A percentile compares a stretch with the other conserved stretches of the same genome.
Evolutionary conservation across 2,797 vertebrate species (phyloP).

Genomic region (Sardinella longiceps): DNA sequence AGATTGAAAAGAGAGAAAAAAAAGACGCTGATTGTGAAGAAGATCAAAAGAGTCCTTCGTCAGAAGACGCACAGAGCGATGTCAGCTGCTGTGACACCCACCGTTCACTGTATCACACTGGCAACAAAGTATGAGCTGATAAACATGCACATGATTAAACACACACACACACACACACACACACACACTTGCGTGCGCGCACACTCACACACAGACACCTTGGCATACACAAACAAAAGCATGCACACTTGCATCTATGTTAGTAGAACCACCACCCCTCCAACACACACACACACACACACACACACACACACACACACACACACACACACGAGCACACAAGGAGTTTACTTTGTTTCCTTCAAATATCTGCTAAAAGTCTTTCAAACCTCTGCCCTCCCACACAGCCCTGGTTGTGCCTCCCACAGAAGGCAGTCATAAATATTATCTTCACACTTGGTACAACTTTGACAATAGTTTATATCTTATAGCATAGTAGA

Average conservation of each 20-base stretch:
- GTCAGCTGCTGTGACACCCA: neutral
- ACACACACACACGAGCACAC: neutral
- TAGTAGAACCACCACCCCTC: no score
- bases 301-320: constrained; percentile 7
- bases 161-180: neutral
- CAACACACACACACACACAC: neutral
- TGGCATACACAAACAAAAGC: neutral
- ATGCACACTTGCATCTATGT: no score
- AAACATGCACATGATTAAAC: neutral
- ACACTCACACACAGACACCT: neutral
- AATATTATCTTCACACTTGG: neutral
- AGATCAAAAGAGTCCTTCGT: neutral
- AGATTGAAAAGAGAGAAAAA: neutral
- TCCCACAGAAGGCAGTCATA: neutral
- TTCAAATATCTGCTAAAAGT: neutral
- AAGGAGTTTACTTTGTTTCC: neutral
- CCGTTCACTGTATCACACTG: neutral
- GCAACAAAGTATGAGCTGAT: neutral
- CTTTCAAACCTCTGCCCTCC: neutral
- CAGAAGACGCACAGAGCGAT: neutral
- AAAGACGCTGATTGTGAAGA: neutral
- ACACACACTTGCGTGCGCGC: neutral
- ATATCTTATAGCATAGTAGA: neutral
- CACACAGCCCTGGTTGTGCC: neutral
- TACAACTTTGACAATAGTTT: neutral